A percentile compares a stretch with the other conserved stretches of the same genome.
phyloP scores from a whole-genome alignment of 1,140 invertebrate genomes.

The Asbolus verrucosus region DNA sequence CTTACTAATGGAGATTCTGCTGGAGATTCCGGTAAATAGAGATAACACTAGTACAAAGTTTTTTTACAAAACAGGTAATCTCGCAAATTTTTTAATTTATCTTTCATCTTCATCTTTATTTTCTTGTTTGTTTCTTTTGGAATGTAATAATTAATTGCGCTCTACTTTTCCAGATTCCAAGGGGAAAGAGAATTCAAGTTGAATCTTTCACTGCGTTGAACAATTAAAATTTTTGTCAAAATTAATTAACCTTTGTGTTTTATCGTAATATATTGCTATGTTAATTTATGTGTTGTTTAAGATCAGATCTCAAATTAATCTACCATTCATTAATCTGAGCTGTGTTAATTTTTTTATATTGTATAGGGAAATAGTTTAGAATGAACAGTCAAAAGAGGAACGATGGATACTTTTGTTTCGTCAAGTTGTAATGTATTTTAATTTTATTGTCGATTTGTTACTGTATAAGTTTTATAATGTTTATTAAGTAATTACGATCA shows the following conservation, averaged over 20 bases:
- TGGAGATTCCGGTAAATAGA: conserved; percentile 67
- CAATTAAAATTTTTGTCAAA: conserved; percentile 46
- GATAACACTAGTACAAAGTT: conserved; percentile 45
- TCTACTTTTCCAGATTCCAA: conserved; percentile 66
- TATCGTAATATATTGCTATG: conserved; percentile 33
- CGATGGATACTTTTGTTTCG: conserved; percentile 29
- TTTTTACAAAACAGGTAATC: conserved; percentile 21
- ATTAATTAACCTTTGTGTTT: conserved; percentile 45
- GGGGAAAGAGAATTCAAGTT: conserved; percentile 68
- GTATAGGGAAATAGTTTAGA: conserved; percentile 38
- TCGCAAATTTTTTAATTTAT: conserved; percentile 12
- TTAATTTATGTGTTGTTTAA: conserved; percentile 32
- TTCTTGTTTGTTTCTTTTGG: neutral
- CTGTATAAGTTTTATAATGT: conserved; percentile 36
- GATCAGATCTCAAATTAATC: conserved; percentile 46
- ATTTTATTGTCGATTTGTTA: conserved; percentile 39
- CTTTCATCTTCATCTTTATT: too few relatives aligned
- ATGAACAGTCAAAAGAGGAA: conserved; percentile 36
- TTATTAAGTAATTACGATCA: conserved; percentile 40
- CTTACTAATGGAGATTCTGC: conserved; percentile 69
- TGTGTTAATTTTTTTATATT: conserved; percentile 55
- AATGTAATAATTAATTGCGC: conserved; percentile 29
- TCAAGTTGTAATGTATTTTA: conserved; percentile 29
- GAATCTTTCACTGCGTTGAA: conserved; percentile 60
- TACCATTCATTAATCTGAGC: conserved; percentile 47